Base-by-base conservation (phyloP, 2,113 vertebrate species). In the Prochilodus magdalenae region DNA sequence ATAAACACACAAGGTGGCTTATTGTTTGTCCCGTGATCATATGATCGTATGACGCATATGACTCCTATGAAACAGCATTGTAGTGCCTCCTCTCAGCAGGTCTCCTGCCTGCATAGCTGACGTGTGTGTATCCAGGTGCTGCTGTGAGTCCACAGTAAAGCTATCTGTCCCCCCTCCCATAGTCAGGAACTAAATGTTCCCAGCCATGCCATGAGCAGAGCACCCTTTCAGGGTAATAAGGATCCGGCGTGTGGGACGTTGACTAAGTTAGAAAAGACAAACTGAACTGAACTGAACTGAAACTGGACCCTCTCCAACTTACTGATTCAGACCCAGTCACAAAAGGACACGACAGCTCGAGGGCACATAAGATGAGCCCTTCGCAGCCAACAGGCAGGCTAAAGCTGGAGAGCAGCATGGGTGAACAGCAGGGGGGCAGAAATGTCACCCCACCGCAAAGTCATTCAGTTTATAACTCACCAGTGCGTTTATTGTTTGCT, bases 121-220 rank as follows among this genome's bases (percentile, higher is more conserved):
- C 44, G 65, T 71, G 51, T 66, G 73, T 59, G 49, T 36, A 62
- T 76, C 60, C 67, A 82, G 75, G 63, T 74, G 69, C 77, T 67
- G 47, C 67, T 63, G 53, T 55, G 44, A 70, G 49, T 63, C 49
- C 26, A 75, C 16, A 72, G 63, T 55, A 49, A 77, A 84, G 51
- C 65, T 73, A 29, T 69, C 20, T 55, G 57, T 63, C n/a, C 18
- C 72, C 59, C 71, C 51, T 59, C 44, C 49, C 55, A 60, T 16
- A 59, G 62, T 73, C 44, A 44, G 73, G 73, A 76, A 82, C 80
- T 47, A 62, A 76, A 75, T 69, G 80, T 75, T 75, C 73, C 49
- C 51, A n/a, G 71, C 20, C 83, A 81, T n/a, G 47, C 63, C 66
- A 44, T 44, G 76, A 79, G 70, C 44, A 72, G 47, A 26, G 55